Evolutionary conservation across 2,113 vertebrate species (phyloP).

Genomic region (Elephas maximus): DNA sequence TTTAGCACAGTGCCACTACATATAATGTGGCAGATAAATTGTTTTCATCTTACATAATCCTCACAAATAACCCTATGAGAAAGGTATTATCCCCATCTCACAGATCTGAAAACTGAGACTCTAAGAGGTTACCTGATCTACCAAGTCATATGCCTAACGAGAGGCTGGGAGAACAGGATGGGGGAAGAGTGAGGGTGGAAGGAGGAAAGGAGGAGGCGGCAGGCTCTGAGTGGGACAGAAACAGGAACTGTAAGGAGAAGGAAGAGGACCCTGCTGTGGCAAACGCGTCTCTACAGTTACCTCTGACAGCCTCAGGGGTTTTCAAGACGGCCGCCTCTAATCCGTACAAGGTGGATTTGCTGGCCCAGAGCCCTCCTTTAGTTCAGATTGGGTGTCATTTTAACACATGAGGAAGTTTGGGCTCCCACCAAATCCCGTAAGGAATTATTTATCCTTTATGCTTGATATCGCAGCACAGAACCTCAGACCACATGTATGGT

Average conservation of each 20-base stretch:
- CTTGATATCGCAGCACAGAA: background rate
- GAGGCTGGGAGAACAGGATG: background rate
- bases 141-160: background rate
- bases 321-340: background rate
- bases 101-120: constrained; percentile 31
- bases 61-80: background rate
- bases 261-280: background rate
- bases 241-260: background rate
- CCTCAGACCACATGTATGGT: background rate
- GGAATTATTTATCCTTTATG: background rate
- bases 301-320: background rate
- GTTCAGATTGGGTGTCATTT: background rate
- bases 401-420: background rate
- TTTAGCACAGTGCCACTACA: background rate
- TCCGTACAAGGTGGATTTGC: background rate
- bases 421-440: background rate
- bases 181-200: background rate
- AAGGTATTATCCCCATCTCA: background rate
- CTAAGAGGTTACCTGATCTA: background rate
- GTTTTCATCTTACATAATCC: background rate
- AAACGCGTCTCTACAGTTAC: background rate
- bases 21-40: background rate
- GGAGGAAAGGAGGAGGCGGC: background rate
- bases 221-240: background rate
- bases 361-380: background rate